phyloP scores from a whole-genome alignment of 2,888 invertebrate genomes.

The Entomobrya proxima region DNA sequence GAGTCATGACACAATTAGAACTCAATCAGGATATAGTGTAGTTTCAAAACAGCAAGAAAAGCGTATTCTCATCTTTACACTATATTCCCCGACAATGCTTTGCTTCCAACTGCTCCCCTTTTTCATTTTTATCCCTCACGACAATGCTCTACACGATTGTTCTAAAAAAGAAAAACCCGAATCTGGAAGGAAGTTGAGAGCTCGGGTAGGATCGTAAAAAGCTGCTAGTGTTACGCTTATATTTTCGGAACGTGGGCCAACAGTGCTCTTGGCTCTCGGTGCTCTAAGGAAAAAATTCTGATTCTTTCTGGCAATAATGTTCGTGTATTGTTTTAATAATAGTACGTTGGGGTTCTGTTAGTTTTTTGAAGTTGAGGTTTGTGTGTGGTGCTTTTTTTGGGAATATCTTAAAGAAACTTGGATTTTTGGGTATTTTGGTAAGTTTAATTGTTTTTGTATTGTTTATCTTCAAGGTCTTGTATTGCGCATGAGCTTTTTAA shows the following conservation, averaged over 20 bases:
- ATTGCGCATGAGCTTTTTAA: slow-evolving; percentile 10
- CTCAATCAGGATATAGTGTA: too few relatives aligned
- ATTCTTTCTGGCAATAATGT: slow-evolving; percentile 33
- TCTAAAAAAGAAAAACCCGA: slow-evolving; percentile 6
- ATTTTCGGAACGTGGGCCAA: slow-evolving; percentile 16
- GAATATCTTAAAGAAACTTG: too few relatives aligned
- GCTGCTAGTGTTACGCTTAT: not conserved
- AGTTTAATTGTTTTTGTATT: not conserved
- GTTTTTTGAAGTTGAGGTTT: not conserved
- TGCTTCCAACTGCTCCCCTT: not conserved
- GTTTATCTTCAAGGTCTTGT: not conserved
- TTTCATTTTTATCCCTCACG: too few relatives aligned
- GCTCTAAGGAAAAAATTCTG: too few relatives aligned
- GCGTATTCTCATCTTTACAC: too few relatives aligned
- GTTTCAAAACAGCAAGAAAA: too few relatives aligned
- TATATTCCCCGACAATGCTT: slow-evolving; percentile 4
- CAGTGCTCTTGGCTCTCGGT: not conserved
- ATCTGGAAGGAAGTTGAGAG: slow-evolving; percentile 16
- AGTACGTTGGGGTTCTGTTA: not conserved
- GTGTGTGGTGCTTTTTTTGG: too few relatives aligned
- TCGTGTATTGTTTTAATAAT: not conserved
- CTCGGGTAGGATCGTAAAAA: slow-evolving; percentile 2
- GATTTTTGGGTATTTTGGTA: not conserved
- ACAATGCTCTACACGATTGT: not conserved
- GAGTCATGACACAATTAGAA: too few relatives aligned